phyloP scores from a whole-genome alignment of 2,113 vertebrate genomes.

The Aldabrachelys gigantea region DNA sequence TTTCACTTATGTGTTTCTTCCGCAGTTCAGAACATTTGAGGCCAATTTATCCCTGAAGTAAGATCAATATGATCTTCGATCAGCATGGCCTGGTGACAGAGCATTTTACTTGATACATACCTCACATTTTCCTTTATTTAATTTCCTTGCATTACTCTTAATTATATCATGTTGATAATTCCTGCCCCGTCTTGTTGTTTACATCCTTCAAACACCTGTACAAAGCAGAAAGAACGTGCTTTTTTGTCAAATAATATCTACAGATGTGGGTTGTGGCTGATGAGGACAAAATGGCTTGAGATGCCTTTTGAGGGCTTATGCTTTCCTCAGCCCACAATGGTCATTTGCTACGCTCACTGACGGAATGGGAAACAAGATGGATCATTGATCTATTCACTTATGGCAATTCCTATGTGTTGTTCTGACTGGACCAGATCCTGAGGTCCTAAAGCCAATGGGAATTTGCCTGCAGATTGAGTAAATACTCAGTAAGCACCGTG shows the following conservation, averaged over 20 bases:
- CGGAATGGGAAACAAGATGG: neutral
- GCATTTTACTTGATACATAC: neutral
- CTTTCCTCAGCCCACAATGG: neutral
- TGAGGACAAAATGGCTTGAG: neutral
- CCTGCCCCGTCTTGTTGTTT: neutral
- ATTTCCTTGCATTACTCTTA: neutral
- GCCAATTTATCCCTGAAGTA: neutral
- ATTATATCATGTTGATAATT: neutral
- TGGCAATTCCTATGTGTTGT: neutral
- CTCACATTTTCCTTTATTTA: neutral
- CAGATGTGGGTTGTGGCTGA: neutral
- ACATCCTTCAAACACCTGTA: neutral
- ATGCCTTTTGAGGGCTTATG: neutral
- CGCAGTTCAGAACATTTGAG: neutral
- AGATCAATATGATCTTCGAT: neutral
- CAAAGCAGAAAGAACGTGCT: neutral
- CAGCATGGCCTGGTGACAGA: neutral
- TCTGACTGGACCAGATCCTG: neutral
- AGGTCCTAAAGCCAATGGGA: neutral
- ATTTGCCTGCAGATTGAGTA: neutral
- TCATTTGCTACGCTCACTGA: neutral
- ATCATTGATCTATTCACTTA: neutral
- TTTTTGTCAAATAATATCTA: neutral
- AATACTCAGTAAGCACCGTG: conserved; percentile 21
- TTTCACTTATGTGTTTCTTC: neutral